A percentile compares a stretch with the other conserved stretches of the same genome.
phyloP scores from a whole-genome alignment of 2,888 invertebrate species.

The Phrixothrix hirtus region DNA sequence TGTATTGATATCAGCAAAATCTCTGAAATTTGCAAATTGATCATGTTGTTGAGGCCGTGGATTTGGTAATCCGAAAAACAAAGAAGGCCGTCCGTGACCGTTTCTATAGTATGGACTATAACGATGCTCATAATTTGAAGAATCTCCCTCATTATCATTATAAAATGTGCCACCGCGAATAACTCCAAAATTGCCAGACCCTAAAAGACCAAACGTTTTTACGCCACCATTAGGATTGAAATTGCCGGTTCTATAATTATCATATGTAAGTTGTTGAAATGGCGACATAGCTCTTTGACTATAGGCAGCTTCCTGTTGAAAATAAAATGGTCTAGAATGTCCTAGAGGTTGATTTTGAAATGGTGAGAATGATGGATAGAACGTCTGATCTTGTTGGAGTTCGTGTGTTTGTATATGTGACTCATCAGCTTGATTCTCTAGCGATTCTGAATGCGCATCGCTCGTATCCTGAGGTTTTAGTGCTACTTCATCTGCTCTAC shows the following conservation, averaged over 20 bases:
- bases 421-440: slow-evolving; percentile 29
- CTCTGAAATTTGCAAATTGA: slow-evolving; percentile 87
- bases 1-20: slow-evolving; percentile 87
- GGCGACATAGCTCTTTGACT: slow-evolving; percentile 59
- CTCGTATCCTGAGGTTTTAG: no score
- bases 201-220: slow-evolving; percentile 65
- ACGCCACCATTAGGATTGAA: slow-evolving; percentile 23
- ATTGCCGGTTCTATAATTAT: slow-evolving; percentile 42
- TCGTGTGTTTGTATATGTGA: slow-evolving; percentile 46
- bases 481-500: no score
- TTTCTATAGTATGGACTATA: slow-evolving; percentile 68
- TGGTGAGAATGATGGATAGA: slow-evolving; percentile 72
- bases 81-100: slow-evolving; percentile 72
- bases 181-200: slow-evolving; percentile 86
- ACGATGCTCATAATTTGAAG: slow-evolving; percentile 57
- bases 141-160: slow-evolving; percentile 71
- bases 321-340: slow-evolving; percentile 65
- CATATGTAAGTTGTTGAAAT: slow-evolving; percentile 46
- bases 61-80: slow-evolving; percentile 64
- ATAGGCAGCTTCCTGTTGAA: slow-evolving; percentile 64
- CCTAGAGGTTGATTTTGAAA: slow-evolving; percentile 63
- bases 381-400: slow-evolving; percentile 65
- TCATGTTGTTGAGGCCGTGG: slow-evolving; percentile 78
- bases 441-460: no score
- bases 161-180: slow-evolving; percentile 86